These are phyloP conservation scores for Leucozona laternaria DNA, from an alignment of 2,888 invertebrate species.

Conservation along the genomic window DNA sequence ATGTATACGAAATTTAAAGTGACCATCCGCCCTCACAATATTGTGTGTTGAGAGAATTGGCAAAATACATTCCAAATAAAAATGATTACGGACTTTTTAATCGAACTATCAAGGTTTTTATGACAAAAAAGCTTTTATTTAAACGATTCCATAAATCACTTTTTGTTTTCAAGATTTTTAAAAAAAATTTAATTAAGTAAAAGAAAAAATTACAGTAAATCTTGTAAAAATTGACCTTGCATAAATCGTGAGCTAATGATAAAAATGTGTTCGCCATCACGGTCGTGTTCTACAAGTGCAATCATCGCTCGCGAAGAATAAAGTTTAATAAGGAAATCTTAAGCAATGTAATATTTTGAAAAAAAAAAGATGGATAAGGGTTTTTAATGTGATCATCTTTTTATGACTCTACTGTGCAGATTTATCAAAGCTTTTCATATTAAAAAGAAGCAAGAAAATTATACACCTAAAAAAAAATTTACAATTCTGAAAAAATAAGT, in stretches of 20 bases:
- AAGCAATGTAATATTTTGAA: too few species aligned
- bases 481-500: not conserved
- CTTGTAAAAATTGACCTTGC: too few species aligned
- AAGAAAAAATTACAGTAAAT: too few species aligned
- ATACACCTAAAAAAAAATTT: not conserved
- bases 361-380: not conserved
- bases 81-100: not conserved
- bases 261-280: too few species aligned
- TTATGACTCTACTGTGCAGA: not conserved
- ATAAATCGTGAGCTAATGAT: too few species aligned
- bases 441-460: not conserved
- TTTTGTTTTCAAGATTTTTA: not conserved
- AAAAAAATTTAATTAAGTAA: too few species aligned
- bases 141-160: not conserved
- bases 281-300: too few species aligned
- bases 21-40: slow-evolving; percentile 15
- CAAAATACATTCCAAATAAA: not conserved
- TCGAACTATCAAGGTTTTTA: not conserved
- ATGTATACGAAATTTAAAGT: not conserved
- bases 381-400: not conserved
- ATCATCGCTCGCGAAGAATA: not conserved
- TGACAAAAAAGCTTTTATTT: not conserved
- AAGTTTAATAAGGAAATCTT: too few species aligned
- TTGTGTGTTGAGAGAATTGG: not conserved
- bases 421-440: not conserved